Evolutionary conservation across 1,140 invertebrate genomes (phyloP).

Genomic region (Acyrthosiphon pisum): DNA sequence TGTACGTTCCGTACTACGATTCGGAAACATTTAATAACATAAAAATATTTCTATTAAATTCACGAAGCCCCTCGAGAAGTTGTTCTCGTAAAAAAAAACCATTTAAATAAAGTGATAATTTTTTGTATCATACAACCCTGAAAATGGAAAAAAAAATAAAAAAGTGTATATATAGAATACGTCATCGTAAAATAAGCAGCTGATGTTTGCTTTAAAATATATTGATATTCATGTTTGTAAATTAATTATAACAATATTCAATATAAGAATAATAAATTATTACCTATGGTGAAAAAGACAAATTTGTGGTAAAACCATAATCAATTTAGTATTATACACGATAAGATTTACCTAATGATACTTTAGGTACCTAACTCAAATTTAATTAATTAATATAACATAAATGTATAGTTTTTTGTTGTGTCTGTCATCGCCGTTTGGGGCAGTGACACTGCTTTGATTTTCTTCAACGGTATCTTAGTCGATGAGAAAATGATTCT

Average conservation of each 20-base stretch:
- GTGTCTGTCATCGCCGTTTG: too few species aligned
- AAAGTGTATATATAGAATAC: not conserved
- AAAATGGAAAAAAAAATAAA: not conserved
- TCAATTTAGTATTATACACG: too few species aligned
- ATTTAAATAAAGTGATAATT: conserved; percentile 25
- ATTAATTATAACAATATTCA: not conserved
- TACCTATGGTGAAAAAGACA: not conserved
- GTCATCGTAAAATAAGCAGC: not conserved
- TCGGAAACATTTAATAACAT: conserved; percentile 34
- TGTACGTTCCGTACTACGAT: conserved; percentile 24
- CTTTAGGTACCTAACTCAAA: not conserved
- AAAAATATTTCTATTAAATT: conserved; percentile 10
- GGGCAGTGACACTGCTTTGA: too few species aligned
- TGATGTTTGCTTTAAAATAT: not conserved
- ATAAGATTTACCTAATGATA: too few species aligned
- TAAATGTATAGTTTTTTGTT: not conserved
- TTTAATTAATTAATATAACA: not conserved
- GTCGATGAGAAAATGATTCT: too few species aligned
- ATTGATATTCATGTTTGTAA: not conserved
- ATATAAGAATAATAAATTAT: not conserved
- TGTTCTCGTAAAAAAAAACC: not conserved
- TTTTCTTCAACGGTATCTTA: too few species aligned
- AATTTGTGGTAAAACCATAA: not conserved
- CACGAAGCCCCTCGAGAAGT: not conserved
- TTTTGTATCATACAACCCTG: not conserved